These are phyloP conservation scores for Semaprochilodus insignis DNA, from an alignment of 2,797 vertebrate species.

Conservation along the genomic window DNA sequence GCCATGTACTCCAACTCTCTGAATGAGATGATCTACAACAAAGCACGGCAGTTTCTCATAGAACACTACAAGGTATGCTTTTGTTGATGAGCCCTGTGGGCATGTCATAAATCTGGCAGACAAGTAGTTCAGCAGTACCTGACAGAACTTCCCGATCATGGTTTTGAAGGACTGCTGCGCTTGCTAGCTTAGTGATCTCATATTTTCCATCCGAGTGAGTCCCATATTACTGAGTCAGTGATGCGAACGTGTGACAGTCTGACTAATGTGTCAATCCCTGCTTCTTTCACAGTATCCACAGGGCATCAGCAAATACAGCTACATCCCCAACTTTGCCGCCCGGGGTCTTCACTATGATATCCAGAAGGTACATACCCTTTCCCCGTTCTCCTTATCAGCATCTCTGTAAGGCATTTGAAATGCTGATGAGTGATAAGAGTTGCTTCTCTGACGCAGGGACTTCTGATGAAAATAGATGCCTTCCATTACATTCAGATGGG, in stretches of 20 bases:
- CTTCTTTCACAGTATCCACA: conserved; percentile 80
- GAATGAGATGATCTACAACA: conserved; percentile 83
- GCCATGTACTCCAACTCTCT: conserved; percentile 84
- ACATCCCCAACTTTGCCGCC: conserved; percentile 84
- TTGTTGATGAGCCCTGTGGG: background rate
- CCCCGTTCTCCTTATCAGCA: too few species aligned
- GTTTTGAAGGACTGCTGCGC: too few species aligned
- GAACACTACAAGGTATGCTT: conserved; percentile 84
- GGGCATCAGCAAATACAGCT: conserved; percentile 81
- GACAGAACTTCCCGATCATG: too few species aligned
- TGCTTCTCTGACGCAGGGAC: conserved; percentile 70
- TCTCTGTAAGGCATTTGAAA: background rate
- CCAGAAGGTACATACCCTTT: conserved; percentile 78
- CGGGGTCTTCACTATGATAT: conserved; percentile 89
- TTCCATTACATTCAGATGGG: conserved; percentile 88
- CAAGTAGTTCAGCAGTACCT: too few species aligned
- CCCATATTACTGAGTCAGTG: too few species aligned
- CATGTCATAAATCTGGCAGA: background rate
- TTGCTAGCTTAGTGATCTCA: too few species aligned
- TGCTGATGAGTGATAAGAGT: background rate
- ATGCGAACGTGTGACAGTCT: background rate
- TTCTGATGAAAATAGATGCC: conserved; percentile 88
- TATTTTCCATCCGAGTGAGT: too few species aligned
- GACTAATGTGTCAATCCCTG: background rate
- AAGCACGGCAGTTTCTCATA: conserved; percentile 79